Evolutionary conservation across 2,797 vertebrate genomes (phyloP).

Genomic region (Pyrocephalus nanus): DNA sequence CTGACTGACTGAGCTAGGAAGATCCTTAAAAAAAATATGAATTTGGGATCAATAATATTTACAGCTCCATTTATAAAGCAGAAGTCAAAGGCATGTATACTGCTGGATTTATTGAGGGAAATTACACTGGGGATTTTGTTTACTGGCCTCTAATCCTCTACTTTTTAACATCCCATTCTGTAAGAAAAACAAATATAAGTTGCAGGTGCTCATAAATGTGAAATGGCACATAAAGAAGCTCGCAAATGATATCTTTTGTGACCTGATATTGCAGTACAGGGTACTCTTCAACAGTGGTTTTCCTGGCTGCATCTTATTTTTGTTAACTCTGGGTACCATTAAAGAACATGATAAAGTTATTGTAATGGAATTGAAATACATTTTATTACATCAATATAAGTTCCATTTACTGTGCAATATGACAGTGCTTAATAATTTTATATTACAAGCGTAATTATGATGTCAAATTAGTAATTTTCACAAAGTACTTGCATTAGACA

Average conservation of each 20-base stretch:
- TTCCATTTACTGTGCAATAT: conserved; percentile 70
- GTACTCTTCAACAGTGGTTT: not conserved
- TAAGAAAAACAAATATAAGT: not conserved
- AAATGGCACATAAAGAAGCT: not conserved
- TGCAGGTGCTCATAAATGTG: conserved; percentile 30
- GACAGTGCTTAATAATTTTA: conserved; percentile 74
- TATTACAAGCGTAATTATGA: conserved; percentile 73
- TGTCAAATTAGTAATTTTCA: conserved; percentile 77
- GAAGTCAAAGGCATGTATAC: conserved; percentile 18
- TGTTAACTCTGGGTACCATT: conserved; percentile 66
- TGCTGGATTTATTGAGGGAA: conserved; percentile 22
- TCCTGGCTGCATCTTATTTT: conserved; percentile 26
- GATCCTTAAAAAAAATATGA: conserved; percentile 56
- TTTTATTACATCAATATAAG: conserved; percentile 75
- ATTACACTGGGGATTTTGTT: not conserved
- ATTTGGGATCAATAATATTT: conserved; percentile 60
- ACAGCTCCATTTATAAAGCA: conserved; percentile 44
- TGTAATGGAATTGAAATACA: conserved; percentile 73
- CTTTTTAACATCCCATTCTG: not conserved
- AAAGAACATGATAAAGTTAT: conserved; percentile 68
- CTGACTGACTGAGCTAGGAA: conserved; percentile 14
- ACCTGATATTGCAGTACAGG: conserved; percentile 16
- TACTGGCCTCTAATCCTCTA: not conserved
- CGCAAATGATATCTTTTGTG: not conserved
- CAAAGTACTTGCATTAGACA: conserved; percentile 68